Evolutionary conservation across 2,797 vertebrate species (phyloP).

Genomic region (Cetoscarus ocellatus): DNA sequence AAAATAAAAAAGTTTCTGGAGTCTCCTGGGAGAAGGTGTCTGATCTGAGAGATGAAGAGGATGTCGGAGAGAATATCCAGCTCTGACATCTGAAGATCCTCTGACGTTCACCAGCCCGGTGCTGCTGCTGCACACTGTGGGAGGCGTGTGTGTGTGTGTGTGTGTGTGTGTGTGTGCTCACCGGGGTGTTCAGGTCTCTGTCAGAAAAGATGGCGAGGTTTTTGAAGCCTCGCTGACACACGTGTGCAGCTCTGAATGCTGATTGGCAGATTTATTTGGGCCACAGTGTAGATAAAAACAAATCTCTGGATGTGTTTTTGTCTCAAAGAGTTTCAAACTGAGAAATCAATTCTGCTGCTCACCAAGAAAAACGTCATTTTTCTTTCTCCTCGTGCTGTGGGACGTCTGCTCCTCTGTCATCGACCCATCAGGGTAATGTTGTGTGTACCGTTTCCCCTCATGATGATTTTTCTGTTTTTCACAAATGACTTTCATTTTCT

Average conservation of each 20-base stretch:
- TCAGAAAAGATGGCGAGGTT: slow-evolving; percentile 31
- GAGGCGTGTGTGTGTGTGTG: slow-evolving; percentile 7
- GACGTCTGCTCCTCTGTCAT: too few relatives aligned
- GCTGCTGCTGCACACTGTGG: slow-evolving; percentile 18
- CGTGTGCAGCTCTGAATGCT: slow-evolving; percentile 1
- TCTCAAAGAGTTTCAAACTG: not conserved
- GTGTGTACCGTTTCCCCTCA: too few relatives aligned
- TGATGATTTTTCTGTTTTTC: too few relatives aligned
- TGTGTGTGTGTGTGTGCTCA: slow-evolving; percentile 23
- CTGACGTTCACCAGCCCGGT: slow-evolving; percentile 32
- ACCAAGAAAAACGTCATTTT: too few relatives aligned
- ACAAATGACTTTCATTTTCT: too few relatives aligned
- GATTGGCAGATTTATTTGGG: slow-evolving; percentile 9
- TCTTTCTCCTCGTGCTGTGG: too few relatives aligned
- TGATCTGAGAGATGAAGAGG: slow-evolving; percentile 41
- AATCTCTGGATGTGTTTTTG: not conserved
- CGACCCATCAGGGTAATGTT: too few relatives aligned
- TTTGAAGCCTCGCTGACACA: slow-evolving; percentile 8
- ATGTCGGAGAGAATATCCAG: slow-evolving; percentile 33
- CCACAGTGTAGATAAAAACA: not conserved
- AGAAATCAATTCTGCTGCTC: not conserved
- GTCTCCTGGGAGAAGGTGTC: slow-evolving; percentile 22
- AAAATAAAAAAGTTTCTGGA: slow-evolving; percentile 4
- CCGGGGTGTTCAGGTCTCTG: slow-evolving; percentile 15
- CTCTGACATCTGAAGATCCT: slow-evolving; percentile 33